Conservation (phyloP, 2,113 vertebrate genomes). For the Leptodactylus fuscus region DNA sequence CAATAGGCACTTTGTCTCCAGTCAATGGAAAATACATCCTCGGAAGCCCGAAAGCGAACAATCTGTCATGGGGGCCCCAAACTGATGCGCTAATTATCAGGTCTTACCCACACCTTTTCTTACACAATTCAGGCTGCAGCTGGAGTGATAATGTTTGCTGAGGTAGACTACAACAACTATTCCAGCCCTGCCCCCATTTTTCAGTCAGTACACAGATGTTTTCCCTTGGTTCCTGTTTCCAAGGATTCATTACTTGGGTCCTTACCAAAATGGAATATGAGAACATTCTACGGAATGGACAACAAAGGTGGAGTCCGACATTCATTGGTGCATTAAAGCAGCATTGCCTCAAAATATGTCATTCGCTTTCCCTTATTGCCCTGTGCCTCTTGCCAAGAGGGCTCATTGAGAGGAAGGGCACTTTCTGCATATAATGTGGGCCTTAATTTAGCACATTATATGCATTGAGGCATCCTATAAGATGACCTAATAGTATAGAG, state of each 20-base stretch:
- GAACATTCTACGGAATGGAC: not conserved
- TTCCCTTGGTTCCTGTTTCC: constrained; percentile 3
- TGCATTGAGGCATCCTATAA: too few species aligned
- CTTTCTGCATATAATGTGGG: too few species aligned
- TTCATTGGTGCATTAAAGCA: not conserved
- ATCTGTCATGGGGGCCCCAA: constrained; percentile 36
- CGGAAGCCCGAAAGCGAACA: constrained; percentile 58
- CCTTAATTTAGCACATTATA: too few species aligned
- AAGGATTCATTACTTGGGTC: not conserved
- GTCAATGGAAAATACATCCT: constrained; percentile 54
- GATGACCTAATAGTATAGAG: too few species aligned
- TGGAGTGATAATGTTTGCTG: constrained; percentile 62
- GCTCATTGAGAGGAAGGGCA: too few species aligned
- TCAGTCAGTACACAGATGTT: constrained; percentile 63
- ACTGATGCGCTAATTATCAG: constrained; percentile 56
- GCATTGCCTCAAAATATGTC: too few species aligned
- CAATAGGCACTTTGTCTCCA: not conserved
- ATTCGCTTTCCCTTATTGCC: too few species aligned
- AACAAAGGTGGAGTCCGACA: not conserved
- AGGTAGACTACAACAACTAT: constrained; percentile 72
- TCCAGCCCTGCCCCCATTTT: constrained; percentile 77
- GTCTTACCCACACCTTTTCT: constrained; percentile 62
- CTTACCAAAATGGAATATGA: not conserved
- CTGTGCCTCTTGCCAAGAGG: too few species aligned
- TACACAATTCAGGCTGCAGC: constrained; percentile 58